phyloP scores from a whole-genome alignment of 2,113 vertebrate genomes.

The Elgaria multicarinata region DNA sequence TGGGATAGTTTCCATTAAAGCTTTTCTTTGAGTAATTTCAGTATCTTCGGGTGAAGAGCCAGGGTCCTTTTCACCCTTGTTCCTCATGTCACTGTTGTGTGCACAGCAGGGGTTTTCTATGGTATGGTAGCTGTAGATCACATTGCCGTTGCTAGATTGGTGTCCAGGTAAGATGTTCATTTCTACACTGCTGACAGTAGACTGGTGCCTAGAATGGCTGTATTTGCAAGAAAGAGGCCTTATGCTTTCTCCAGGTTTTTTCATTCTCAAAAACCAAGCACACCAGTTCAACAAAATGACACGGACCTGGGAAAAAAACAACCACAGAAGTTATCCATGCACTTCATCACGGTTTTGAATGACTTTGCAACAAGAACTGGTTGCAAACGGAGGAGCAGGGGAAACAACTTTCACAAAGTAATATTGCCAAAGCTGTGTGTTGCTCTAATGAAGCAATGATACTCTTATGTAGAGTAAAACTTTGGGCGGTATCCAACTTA shows the following conservation, averaged over 20 bases:
- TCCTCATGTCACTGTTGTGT: constrained; percentile 75
- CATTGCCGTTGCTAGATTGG: constrained; percentile 81
- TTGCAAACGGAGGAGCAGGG: background rate
- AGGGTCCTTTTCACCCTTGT: constrained; percentile 65
- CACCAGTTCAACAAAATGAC: constrained; percentile 89
- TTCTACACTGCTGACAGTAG: constrained; percentile 81
- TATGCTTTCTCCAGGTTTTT: constrained; percentile 84
- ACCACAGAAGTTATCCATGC: background rate
- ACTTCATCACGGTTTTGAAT: background rate
- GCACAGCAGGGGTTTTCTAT: constrained; percentile 81
- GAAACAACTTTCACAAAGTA: background rate
- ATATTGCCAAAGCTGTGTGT: background rate
- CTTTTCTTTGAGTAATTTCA: constrained; percentile 71
- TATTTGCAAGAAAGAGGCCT: constrained; percentile 80
- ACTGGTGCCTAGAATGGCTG: constrained; percentile 74
- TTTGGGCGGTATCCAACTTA: too few species aligned
- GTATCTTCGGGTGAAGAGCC: constrained; percentile 69
- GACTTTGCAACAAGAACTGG: background rate
- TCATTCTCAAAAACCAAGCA: constrained; percentile 92
- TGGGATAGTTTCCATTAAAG: constrained; percentile 74
- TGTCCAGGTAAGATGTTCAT: constrained; percentile 80
- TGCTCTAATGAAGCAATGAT: background rate
- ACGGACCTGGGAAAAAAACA: constrained; percentile 63
- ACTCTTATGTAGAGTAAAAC: background rate
- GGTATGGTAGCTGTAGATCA: constrained; percentile 79